Conservation (phyloP, 2,888 invertebrate species). For the Napeogenes sylphis region DNA sequence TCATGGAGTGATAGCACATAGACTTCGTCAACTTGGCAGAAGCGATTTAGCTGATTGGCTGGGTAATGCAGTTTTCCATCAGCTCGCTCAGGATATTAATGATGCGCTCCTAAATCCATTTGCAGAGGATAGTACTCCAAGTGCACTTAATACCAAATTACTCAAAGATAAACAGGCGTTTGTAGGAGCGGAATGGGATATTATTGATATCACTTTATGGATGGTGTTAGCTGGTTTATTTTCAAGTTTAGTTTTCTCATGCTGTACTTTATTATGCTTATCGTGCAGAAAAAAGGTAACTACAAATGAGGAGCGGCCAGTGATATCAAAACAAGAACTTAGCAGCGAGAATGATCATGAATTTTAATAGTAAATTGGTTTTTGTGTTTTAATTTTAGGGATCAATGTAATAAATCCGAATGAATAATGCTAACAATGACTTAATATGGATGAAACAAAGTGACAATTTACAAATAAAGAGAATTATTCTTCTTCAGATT, state of each 20-base stretch:
- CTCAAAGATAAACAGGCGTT: constrained; percentile 33
- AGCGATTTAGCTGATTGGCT: constrained; percentile 80
- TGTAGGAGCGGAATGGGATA: constrained; percentile 40
- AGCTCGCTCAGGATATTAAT: constrained; percentile 71
- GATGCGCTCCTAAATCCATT: constrained; percentile 41
- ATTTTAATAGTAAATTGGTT: constrained; percentile 7
- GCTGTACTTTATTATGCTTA: constrained; percentile 28
- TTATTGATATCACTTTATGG: constrained; percentile 45
- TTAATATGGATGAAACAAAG: neutral
- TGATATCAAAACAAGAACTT: constrained; percentile 17
- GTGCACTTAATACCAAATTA: constrained; percentile 28
- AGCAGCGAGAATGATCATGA: constrained; percentile 11
- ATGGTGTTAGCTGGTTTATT: constrained; percentile 37
- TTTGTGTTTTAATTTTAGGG: too few species aligned
- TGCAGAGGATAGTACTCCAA: constrained; percentile 26
- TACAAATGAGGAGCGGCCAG: constrained; percentile 25
- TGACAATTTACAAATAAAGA: too few species aligned
- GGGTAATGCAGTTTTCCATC: constrained; percentile 74
- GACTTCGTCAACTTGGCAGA: constrained; percentile 78
- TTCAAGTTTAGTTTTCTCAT: constrained; percentile 33
- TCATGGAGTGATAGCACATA: constrained; percentile 73
- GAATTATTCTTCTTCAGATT: too few species aligned
- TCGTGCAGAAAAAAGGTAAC: constrained; percentile 21
- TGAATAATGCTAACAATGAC: neutral
- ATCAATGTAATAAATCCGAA: neutral